A percentile compares a stretch with the other conserved stretches of the same genome.
These are phyloP conservation scores for Babyrousa celebensis DNA, from an alignment of 2,797 vertebrate genomes.

Conservation along the genomic window DNA sequence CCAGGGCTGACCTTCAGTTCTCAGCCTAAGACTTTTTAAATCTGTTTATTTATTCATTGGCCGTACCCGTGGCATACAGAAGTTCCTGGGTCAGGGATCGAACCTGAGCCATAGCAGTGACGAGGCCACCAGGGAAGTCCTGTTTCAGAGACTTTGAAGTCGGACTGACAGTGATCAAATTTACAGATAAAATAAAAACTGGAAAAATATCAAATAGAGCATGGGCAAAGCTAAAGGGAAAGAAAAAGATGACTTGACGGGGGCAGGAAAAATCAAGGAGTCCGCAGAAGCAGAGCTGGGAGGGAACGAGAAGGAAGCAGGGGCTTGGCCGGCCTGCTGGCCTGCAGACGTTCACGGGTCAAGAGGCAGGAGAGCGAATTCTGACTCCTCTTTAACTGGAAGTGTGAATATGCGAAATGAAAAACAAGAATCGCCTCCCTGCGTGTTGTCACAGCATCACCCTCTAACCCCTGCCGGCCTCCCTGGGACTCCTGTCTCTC, in stretches of 20 bases:
- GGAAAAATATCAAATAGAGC: background rate
- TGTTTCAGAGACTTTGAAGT: background rate
- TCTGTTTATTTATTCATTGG: too few relatives aligned
- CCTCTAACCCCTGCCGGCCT: too few relatives aligned
- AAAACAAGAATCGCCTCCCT: background rate
- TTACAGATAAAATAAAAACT: background rate
- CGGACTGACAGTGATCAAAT: too few relatives aligned
- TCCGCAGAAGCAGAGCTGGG: background rate
- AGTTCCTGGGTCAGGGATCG: too few relatives aligned
- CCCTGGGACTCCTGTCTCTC: background rate
- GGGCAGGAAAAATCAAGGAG: background rate
- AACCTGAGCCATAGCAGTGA: too few relatives aligned
- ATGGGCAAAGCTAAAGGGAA: background rate
- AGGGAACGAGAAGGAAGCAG: fast-evolving
- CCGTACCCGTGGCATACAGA: too few relatives aligned
- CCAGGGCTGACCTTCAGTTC: background rate
- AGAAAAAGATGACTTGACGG: fast-evolving
- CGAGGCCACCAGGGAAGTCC: too few relatives aligned
- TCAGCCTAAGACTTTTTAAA: background rate
- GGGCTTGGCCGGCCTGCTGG: fast-evolving
- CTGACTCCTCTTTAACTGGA: background rate
- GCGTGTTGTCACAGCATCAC: background rate
- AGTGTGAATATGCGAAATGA: background rate
- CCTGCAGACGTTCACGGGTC: background rate
- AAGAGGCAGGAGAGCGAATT: background rate